A percentile compares a stretch with the other conserved stretches of the same genome.
phyloP scores from a whole-genome alignment of 2,113 vertebrate genomes.

The Atherinomorus stipes region DNA sequence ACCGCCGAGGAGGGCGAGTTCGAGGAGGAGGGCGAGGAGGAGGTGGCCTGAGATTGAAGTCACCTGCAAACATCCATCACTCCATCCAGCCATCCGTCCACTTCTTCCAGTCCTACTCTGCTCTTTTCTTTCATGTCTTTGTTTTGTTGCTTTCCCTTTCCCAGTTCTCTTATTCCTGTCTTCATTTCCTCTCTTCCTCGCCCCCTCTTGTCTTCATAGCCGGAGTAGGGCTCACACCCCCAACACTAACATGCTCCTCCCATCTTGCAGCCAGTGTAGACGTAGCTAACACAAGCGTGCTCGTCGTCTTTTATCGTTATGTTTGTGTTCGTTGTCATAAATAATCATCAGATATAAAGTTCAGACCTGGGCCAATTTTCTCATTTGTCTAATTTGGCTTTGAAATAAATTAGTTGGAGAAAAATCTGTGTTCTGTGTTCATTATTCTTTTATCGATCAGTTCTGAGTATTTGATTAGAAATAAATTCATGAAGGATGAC shows the following conservation, averaged over 20 bases:
- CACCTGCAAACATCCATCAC: slow-evolving; percentile 22
- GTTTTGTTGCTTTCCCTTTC: background rate
- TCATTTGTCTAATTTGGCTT: slow-evolving; percentile 50
- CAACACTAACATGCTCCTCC: background rate
- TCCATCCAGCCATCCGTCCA: slow-evolving; percentile 42
- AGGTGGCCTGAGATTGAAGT: slow-evolving; percentile 63
- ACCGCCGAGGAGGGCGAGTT: slow-evolving; percentile 81
- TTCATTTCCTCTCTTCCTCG: background rate
- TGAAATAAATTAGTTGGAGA: slow-evolving; percentile 63
- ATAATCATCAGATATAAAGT: slow-evolving; percentile 10
- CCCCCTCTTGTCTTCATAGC: background rate
- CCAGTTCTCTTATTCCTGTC: background rate
- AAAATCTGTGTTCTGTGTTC: background rate
- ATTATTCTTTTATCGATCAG: background rate
- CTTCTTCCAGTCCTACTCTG: slow-evolving; percentile 21
- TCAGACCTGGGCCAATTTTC: slow-evolving; percentile 31
- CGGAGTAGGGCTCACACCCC: slow-evolving; percentile 38
- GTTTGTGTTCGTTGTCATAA: slow-evolving; percentile 23
- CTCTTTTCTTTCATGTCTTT: slow-evolving; percentile 8
- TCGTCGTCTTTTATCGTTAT: slow-evolving; percentile 48
- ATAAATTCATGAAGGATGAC: too few relatives aligned
- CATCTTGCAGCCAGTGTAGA: slow-evolving; percentile 30
- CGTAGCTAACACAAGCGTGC: slow-evolving; percentile 52
- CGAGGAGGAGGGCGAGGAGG: slow-evolving; percentile 66
- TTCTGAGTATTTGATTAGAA: background rate